These are phyloP conservation scores for Sminthopsis crassicaudata DNA, from an alignment of 2,113 vertebrate genomes.

Conservation along the genomic window DNA sequence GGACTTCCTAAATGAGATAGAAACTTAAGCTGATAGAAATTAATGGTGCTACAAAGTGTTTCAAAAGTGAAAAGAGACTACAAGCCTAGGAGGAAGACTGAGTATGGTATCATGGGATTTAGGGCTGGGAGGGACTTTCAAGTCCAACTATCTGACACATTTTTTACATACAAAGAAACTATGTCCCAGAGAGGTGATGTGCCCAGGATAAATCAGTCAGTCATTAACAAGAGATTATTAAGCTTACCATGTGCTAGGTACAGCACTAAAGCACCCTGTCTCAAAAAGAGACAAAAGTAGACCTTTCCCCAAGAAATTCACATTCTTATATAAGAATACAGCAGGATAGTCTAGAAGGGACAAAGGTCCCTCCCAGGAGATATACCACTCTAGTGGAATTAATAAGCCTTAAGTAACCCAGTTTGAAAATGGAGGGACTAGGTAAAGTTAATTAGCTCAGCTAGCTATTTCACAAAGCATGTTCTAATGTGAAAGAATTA, in stretches of 20 bases:
- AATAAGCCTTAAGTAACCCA: conserved; percentile 36
- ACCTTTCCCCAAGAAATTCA: background rate
- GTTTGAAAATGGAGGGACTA: conserved; percentile 54
- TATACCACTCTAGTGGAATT: conserved; percentile 51
- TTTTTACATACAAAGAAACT: background rate
- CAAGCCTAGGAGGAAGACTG: background rate
- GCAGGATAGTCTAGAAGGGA: background rate
- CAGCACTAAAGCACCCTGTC: background rate
- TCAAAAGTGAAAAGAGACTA: background rate
- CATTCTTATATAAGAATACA: background rate
- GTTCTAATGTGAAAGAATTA: conserved; percentile 53
- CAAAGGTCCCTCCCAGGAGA: conserved; percentile 27
- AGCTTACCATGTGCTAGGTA: conserved; percentile 8
- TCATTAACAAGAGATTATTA: background rate
- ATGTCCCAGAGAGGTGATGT: background rate
- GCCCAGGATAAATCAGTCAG: background rate
- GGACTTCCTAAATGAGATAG: background rate
- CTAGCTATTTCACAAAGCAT: conserved; percentile 62
- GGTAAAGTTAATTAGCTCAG: conserved; percentile 45
- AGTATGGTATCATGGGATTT: background rate
- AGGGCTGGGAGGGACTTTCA: background rate
- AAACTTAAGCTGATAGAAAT: background rate
- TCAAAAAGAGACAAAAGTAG: background rate
- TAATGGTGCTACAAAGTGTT: background rate
- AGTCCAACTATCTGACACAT: background rate